Evolutionary conservation across 2,888 invertebrate genomes (phyloP), one percentile per base, ranked within the genome.

Genomic region (Caenorhabditis becei): DNA sequence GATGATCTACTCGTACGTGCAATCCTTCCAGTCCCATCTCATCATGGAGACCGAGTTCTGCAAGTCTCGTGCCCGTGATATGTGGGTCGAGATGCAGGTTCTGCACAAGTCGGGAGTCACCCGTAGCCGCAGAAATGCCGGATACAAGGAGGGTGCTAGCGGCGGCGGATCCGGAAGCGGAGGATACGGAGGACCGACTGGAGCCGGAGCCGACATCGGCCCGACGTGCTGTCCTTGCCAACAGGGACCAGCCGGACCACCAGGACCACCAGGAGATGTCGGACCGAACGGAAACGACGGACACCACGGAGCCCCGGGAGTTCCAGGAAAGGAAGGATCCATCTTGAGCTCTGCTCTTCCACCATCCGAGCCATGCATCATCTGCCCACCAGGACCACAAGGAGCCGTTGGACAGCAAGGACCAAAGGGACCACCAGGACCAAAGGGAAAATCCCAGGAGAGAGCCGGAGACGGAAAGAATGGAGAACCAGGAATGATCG

Each of bases 11-110:
- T 87, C 85, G 69, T 90, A 90, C 82, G 90, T 90, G 20, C 90
- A 90, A 72, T 88, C 88, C 70, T 90, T 90, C 90, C 90, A 90
- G 79, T 86, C 87, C 32, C 90, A 90, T 82, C 84, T 90, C 65
- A 88, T 90, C 85, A 87, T 90, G 59, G 90, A 90, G 75, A 90
- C 90, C 72, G 90, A 90, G 80, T 90, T 89, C 86, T 90, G 90
- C 85, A 90, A 89, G 83, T 84, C 87, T 62, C 88, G 89, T 62
- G 85, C 88, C 37, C 88, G 89, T 66, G 90, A 90, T 83, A 90
- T 90, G 90, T 90, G 90, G 90, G 86, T 89, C 44, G 90, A 90
- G 84, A 90, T 90, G 90, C 89, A 90, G 77, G 88, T 89, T 26
- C 88, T 90, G 28, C 89, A 89, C 79, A 82, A 87, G 54, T 87